A percentile compares a stretch with the other conserved stretches of the same genome.
Evolutionary conservation across 2,888 invertebrate genomes (phyloP).

Genomic region (Litoditis marina): DNA sequence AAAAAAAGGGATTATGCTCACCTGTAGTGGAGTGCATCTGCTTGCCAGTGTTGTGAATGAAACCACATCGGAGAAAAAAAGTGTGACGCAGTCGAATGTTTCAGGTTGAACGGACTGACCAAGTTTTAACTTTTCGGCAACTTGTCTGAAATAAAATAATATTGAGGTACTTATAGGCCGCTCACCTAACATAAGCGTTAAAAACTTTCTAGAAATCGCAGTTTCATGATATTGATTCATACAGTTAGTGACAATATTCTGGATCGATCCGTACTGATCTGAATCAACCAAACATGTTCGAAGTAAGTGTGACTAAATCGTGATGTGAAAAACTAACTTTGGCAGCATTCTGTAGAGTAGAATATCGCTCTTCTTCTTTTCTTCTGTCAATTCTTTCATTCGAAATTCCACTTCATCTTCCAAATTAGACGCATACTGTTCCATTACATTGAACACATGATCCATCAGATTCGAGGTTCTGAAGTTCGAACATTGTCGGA

Average conservation of each 20-base stretch:
- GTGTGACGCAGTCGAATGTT: conserved; percentile 48
- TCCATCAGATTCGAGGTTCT: conserved; percentile 51
- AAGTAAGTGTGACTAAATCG: too few species aligned
- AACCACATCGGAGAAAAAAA: conserved; percentile 56
- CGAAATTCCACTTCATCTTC: conserved; percentile 42
- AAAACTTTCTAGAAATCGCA: too few species aligned
- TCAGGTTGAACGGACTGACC: conserved; percentile 53
- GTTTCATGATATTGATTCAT: too few species aligned
- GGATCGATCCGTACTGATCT: too few species aligned
- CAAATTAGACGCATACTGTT: conserved; percentile 43
- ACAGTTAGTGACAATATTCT: too few species aligned
- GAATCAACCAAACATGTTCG: too few species aligned
- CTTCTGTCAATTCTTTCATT: conserved; percentile 52
- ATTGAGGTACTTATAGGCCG: too few species aligned
- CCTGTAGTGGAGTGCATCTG: conserved; percentile 50
- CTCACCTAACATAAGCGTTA: too few species aligned
- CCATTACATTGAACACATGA: conserved; percentile 50
- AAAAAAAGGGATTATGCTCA: too few species aligned
- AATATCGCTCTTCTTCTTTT: conserved; percentile 54
- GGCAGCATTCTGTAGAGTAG: conserved; percentile 52
- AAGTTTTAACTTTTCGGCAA: conserved; percentile 52
- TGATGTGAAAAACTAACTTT: too few species aligned
- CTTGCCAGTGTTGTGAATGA: conserved; percentile 54
- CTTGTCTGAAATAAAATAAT: conserved; percentile 35
- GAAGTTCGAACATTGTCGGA: not conserved